Conservation (phyloP, 1,140 invertebrate species). For the Hypsibius dujardini region DNA sequence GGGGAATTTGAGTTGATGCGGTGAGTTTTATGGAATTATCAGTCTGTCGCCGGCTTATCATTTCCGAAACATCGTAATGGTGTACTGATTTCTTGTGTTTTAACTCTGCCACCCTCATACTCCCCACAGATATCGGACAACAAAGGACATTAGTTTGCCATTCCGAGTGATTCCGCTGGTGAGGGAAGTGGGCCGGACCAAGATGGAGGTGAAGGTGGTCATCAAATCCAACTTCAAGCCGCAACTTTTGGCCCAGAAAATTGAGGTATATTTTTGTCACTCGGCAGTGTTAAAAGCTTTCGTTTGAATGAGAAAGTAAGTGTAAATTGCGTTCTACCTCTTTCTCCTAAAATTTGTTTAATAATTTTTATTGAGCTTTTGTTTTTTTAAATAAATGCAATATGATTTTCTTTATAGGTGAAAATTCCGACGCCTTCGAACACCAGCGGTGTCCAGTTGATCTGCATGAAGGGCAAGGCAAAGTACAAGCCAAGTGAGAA, state of each 20-base stretch:
- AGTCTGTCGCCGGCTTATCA: too few species aligned
- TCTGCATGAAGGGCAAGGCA: constrained; percentile 96
- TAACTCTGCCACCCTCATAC: too few species aligned
- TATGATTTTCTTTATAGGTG: constrained; percentile 37
- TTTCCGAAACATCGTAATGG: too few species aligned
- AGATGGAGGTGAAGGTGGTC: constrained; percentile 99
- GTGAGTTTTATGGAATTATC: constrained; percentile 34
- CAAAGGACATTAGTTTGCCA: constrained; percentile 98
- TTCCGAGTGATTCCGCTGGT: constrained; percentile 98
- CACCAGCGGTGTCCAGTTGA: constrained; percentile 93
- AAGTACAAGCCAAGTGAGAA: constrained; percentile 99
- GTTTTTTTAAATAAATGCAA: constrained; percentile 15
- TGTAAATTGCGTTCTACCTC: too few species aligned
- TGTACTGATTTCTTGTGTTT: too few species aligned
- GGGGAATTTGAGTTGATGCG: constrained; percentile 99
- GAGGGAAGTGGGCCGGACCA: constrained; percentile 86
- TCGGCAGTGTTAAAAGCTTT: neutral
- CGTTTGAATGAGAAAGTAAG: too few species aligned
- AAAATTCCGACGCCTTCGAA: constrained; percentile 97
- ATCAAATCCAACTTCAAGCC: constrained; percentile 99
- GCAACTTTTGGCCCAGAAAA: constrained; percentile 91
- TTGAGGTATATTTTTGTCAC: constrained; percentile 47
- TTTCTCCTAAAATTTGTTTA: too few species aligned
- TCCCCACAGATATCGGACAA: constrained; percentile 70
- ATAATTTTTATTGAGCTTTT: constrained; percentile 12